Evolutionary conservation across 1,140 invertebrate genomes (phyloP), one percentile per base, ranked within the genome.

Genomic region (Drosophila quadrilineata): DNA sequence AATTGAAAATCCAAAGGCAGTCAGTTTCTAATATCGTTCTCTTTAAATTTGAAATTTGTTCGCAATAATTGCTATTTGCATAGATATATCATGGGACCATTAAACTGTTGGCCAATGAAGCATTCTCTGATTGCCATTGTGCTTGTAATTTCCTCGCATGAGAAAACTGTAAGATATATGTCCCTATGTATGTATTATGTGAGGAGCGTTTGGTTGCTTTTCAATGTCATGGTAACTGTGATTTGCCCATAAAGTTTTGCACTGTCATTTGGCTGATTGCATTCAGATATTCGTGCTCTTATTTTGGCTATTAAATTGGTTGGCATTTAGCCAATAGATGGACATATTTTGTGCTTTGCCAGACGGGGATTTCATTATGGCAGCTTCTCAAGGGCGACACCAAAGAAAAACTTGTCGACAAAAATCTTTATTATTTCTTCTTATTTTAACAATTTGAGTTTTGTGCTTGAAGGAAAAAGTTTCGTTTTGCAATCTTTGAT

Each of bases 301-400:
- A 48, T 43, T 33, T 21, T 14, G 26, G 40, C 76, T 68, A 64
- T 71, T 64, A 71, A 66, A 76, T 70, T 60, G 66, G 45, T 72
- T 82, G 77, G 76, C 77, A 62, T 62, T 35, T 57, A 70, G 76
- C 77, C 76, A 82, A 82, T 73, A 36, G 59, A 58, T 35, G 57
- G 49, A 64, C 58, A 68, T 64, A 72, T 73, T 77, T 70, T 59
- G n/a, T 24, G 38, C 56, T 29, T 56, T 50, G 19, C 36, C 43
- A 35, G 16, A 26, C 16, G 14, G 36, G n/a, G 46, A 41, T 80
- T 80, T 72, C 63, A 82, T 82, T 82, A 82, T 65, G 72, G 31
- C 54, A 73, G 43, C 56, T 54, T n/a, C n/a, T 48, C 54, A 71
- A 75, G 68, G 71, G 46, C 69, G 69, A 68, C 24, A 59, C 29